Evolutionary conservation across 2,888 invertebrate genomes (phyloP), one percentile per base, ranked within the genome.

Genomic region (Chrysotoxum bicinctum): DNA sequence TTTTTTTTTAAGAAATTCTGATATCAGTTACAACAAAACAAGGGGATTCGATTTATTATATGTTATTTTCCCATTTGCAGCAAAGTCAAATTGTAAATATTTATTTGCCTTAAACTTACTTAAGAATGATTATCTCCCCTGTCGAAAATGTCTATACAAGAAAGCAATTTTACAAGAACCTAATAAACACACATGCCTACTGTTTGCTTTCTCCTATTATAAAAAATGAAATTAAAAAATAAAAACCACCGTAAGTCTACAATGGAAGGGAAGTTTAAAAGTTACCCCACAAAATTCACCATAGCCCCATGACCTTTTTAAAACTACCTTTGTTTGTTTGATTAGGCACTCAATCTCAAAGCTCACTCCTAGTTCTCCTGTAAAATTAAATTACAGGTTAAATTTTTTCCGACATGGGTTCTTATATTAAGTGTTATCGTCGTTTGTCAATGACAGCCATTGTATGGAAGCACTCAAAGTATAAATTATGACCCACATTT

Each of bases 341-440:
- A 45, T 19, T 45, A 19, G 19, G 19, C 45, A 19, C 45, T 45
- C 19, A 45, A 19, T 19, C 45, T 19, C 45, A n/a, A n/a, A n/a
- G 8, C 3, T 45, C 19, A n/a, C n/a, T n/a, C n/a, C n/a, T n/a
- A n/a, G n/a, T 19, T 19, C 4, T 50, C 16, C 16, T 16, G 45
- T 62, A 37, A 73, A 83, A 83, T 74, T 83, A 73, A 52, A 78
- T 83, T 73, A 78, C 73, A 74, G 68, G 73, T 73, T 68, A 73
- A 68, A 54, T 19, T 60, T 30, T 73, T 8, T n/a, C 12, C 26
- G 66, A 77, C 70, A 70, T 56, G 72, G 62, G 54, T 68, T 73
- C 78, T 83, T 78, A 73, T 72, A 73, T 72, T 66, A 66, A 62
- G 50, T 40, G 43, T 45, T 19, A 68, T 50, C 70, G 64, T 10